A percentile compares a stretch with the other conserved stretches of the same genome.
Conservation (phyloP, 2,113 vertebrate species). For the Silurus glanis region DNA sequence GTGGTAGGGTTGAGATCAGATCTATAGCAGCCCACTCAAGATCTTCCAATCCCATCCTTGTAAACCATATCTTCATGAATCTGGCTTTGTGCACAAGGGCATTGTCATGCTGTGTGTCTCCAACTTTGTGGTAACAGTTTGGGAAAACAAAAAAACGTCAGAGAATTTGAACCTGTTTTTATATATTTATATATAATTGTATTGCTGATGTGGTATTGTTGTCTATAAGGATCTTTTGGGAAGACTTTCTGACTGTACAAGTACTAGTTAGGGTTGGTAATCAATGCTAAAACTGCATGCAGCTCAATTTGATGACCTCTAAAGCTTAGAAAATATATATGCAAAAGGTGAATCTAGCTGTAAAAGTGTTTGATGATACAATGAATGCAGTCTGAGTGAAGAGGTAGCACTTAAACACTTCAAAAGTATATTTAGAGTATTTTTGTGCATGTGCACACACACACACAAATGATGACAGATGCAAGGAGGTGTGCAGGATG, state of each 20-base stretch:
- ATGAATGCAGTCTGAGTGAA: slow-evolving; percentile 12
- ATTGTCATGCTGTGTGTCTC: too few species aligned
- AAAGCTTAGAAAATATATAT: background rate
- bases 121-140: too few species aligned
- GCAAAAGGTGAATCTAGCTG: background rate
- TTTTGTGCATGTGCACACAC: background rate
- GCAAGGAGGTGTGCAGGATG: slow-evolving; percentile 49
- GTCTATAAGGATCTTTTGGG: background rate
- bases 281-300: background rate
- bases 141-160: too few species aligned
- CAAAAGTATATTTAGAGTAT: slow-evolving; percentile 1
- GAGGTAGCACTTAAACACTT: slow-evolving; percentile 32
- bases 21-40: too few species aligned
- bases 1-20: too few species aligned
- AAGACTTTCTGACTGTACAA: background rate
- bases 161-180: background rate
- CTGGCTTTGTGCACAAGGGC: too few species aligned
- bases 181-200: slow-evolving; percentile 5
- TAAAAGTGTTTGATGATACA: background rate
- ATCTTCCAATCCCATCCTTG: too few species aligned
- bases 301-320: background rate
- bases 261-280: background rate
- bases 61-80: too few species aligned
- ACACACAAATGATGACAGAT: slow-evolving; percentile 47
- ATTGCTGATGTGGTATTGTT: background rate